These are phyloP conservation scores for Agonopterix subpropinquella DNA, from an alignment of 2,888 invertebrate genomes.

Conservation along the genomic window DNA sequence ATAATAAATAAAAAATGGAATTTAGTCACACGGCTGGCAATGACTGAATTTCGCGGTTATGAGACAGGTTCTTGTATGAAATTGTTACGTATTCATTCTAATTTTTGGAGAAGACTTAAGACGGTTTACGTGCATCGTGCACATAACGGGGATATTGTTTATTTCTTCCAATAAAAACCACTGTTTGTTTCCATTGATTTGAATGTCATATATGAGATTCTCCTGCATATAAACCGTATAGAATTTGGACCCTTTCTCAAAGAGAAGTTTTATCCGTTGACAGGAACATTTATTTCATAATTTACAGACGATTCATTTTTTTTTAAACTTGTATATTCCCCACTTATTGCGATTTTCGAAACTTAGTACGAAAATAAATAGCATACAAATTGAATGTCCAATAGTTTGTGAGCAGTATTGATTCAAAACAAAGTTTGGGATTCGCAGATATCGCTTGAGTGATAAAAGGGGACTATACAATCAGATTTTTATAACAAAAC, in stretches of 20 bases:
- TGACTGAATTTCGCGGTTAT: conserved; percentile 5
- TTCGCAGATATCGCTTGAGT: too few species aligned
- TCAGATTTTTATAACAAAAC: too few species aligned
- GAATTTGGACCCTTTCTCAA: conserved; percentile 14
- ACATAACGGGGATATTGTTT: too few species aligned
- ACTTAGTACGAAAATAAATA: too few species aligned
- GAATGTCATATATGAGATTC: conserved; percentile 28
- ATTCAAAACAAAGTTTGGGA: too few species aligned
- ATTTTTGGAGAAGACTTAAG: too few species aligned
- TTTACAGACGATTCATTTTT: conserved; percentile 7
- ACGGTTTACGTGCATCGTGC: too few species aligned
- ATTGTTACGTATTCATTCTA: too few species aligned
- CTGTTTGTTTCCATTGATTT: background rate
- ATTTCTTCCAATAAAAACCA: too few species aligned
- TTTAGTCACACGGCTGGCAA: conserved; percentile 16
- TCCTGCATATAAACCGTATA: conserved; percentile 25
- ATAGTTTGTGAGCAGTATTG: too few species aligned
- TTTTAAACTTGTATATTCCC: conserved; percentile 1
- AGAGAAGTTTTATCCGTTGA: conserved; percentile 16
- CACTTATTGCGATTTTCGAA: background rate
- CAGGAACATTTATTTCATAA: conserved; percentile 16
- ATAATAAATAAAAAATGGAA: conserved; percentile 23
- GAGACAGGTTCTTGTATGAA: background rate
- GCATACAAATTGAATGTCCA: too few species aligned
- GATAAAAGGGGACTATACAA: too few species aligned